A percentile compares a stretch with the other conserved stretches of the same genome.
Conservation (phyloP, 2,797 vertebrate genomes). For the Smutsia temminckii region DNA sequence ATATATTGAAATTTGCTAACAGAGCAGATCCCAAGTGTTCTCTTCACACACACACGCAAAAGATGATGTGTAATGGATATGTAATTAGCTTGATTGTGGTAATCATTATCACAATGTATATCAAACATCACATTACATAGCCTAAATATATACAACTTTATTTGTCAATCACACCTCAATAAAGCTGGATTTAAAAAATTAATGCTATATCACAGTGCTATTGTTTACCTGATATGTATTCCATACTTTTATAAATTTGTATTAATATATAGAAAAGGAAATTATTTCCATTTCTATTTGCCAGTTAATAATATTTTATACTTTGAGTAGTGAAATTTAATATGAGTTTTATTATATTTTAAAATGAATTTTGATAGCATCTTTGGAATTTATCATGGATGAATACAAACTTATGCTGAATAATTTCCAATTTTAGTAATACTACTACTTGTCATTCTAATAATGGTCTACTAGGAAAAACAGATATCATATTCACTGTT, state of each 20-base stretch:
- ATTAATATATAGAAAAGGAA: background rate
- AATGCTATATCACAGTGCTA: background rate
- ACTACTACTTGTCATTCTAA: background rate
- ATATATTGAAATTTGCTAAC: background rate
- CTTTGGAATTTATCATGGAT: background rate
- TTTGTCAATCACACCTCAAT: background rate
- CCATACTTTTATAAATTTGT: background rate
- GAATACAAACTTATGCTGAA: background rate
- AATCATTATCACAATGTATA: background rate
- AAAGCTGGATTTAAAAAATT: background rate
- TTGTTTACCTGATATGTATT: background rate
- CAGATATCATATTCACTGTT: background rate
- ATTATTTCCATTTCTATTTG: background rate
- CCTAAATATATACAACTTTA: background rate
- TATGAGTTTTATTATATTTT: background rate
- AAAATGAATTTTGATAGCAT: background rate
- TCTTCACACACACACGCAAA: background rate
- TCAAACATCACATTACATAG: background rate
- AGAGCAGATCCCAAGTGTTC: background rate
- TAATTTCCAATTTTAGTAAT: background rate
- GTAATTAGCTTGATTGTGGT: background rate
- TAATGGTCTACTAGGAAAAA: background rate
- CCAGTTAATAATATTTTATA: background rate
- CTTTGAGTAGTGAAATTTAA: background rate
- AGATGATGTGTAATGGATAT: background rate